Conservation (phyloP, 2,888 invertebrate genomes). For the Zhengitettix transpicula region DNA sequence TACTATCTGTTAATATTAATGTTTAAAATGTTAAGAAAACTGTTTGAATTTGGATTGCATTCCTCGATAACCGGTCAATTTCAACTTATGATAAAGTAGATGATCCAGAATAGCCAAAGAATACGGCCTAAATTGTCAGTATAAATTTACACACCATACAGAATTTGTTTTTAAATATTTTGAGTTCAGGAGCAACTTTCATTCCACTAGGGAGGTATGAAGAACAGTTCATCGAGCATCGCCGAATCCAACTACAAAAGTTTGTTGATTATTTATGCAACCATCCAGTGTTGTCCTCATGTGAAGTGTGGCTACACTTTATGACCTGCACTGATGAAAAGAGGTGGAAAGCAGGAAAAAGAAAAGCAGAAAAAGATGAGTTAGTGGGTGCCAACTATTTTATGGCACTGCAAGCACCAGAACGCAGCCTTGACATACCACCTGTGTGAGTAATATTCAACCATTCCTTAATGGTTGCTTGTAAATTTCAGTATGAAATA, state of each 20-base stretch:
- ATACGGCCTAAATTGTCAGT: too few relatives aligned
- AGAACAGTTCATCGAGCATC: constrained; percentile 89
- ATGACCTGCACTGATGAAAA: constrained; percentile 94
- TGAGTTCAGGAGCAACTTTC: not conserved
- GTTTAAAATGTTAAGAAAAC: too few relatives aligned
- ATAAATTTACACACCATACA: too few relatives aligned
- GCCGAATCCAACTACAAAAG: constrained; percentile 83
- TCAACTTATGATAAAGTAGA: too few relatives aligned
- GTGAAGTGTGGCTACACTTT: constrained; percentile 93
- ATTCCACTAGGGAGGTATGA: constrained; percentile 71
- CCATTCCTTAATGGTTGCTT: too few relatives aligned
- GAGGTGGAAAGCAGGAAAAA: constrained; percentile 91
- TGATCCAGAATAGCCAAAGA: too few relatives aligned
- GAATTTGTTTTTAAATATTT: not conserved
- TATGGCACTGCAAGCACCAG: constrained; percentile 71
- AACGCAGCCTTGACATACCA: constrained; percentile 42
- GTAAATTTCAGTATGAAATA: too few relatives aligned
- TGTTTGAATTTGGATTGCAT: too few relatives aligned
- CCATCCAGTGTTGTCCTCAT: constrained; percentile 84
- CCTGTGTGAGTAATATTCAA: constrained; percentile 23
- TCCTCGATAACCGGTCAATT: too few relatives aligned
- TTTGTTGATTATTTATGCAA: constrained; percentile 94
- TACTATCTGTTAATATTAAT: too few relatives aligned
- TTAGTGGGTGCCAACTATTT: constrained; percentile 82
- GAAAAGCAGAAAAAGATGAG: constrained; percentile 88